A percentile compares a stretch with the other conserved stretches of the same genome.
phyloP scores from a whole-genome alignment of 2,888 invertebrate species.

The Noctua janthina region DNA sequence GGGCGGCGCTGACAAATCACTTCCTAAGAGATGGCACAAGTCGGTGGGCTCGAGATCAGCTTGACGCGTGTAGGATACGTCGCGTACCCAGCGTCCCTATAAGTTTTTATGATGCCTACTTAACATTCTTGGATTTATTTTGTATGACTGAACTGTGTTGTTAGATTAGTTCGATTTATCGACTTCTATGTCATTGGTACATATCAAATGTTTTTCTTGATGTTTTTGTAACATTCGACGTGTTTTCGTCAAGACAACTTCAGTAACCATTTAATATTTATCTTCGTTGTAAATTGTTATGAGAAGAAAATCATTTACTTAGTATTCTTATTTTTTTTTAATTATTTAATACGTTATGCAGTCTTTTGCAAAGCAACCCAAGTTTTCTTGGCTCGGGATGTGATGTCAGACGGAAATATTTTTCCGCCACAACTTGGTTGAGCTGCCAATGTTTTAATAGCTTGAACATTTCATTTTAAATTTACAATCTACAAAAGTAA shows the following conservation, averaged over 20 bases:
- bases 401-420: conserved; percentile 53
- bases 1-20: conserved; percentile 90
- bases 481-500: conserved; percentile 25
- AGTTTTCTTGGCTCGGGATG: conserved; percentile 38
- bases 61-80: conserved; percentile 82
- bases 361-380: conserved; percentile 26
- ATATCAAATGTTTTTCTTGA: conserved; percentile 59
- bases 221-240: conserved; percentile 55
- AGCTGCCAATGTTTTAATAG: conserved; percentile 43
- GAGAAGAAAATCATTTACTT: conserved; percentile 16
- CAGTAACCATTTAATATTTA: neutral
- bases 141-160: conserved; percentile 62
- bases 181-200: conserved; percentile 58
- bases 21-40: conserved; percentile 89
- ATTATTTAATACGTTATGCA: conserved; percentile 6
- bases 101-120: conserved; percentile 74
- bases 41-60: conserved; percentile 84
- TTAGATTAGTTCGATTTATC: conserved; percentile 64
- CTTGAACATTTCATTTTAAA: conserved; percentile 8
- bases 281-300: conserved; percentile 8
- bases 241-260: conserved; percentile 46
- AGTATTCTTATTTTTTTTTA: conserved; percentile 13
- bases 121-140: conserved; percentile 68
- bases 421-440: conserved; percentile 28
- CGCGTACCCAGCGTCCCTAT: conserved; percentile 66